Conservation (phyloP, 2,888 invertebrate genomes). For the Therioaphis trifolii region DNA sequence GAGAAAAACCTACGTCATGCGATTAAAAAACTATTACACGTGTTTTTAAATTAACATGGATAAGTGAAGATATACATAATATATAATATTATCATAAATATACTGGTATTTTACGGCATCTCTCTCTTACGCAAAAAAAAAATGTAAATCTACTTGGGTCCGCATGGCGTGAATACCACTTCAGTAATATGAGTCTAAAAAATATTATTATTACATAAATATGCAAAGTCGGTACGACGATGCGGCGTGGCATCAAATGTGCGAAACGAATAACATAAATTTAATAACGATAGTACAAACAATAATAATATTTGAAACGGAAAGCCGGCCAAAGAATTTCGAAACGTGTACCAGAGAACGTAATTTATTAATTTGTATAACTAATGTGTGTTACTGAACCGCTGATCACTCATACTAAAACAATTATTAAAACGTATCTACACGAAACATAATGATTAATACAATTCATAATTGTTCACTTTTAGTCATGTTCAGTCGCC, state of each 20-base stretch:
- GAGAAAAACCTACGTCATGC: too few species aligned
- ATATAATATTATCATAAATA: not conserved
- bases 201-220: constrained; percentile 37
- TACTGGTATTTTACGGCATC: not conserved
- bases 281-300: not conserved
- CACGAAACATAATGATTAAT: constrained; percentile 15
- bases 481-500: constrained; percentile 1
- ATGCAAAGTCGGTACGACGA: not conserved
- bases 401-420: not conserved
- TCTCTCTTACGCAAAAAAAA: not conserved
- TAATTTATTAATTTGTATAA: constrained; percentile 40
- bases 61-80: too few species aligned
- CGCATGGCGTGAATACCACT: not conserved
- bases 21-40: not conserved
- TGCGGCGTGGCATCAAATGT: not conserved
- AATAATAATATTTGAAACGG: constrained; percentile 23
- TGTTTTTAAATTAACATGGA: not conserved
- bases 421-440: not conserved
- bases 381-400: not conserved
- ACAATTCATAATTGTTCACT: constrained; percentile 29
- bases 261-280: not conserved
- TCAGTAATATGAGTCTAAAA: not conserved
- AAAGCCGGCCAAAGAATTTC: constrained; percentile 35
- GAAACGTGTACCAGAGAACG: constrained; percentile 24
- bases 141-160: not conserved